phyloP scores from a whole-genome alignment of 2,797 vertebrate species.

The Threskiornis aethiopicus region DNA sequence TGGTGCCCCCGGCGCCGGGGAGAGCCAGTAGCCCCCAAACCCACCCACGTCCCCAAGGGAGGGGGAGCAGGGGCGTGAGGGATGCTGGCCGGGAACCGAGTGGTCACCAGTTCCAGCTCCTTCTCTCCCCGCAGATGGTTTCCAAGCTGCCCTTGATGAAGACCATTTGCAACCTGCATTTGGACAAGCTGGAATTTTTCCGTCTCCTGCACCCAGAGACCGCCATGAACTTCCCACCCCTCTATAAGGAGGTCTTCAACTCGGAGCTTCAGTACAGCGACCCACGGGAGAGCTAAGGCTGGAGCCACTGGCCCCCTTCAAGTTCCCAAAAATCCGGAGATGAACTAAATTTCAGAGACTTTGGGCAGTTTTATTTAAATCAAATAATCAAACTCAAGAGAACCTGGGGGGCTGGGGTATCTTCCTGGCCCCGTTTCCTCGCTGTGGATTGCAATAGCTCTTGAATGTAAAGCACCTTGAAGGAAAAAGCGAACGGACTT shows the following conservation, averaged over 20 bases:
- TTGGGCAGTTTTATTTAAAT: constrained; percentile 29
- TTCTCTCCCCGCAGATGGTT: constrained; percentile 79
- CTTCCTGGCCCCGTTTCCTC: not conserved
- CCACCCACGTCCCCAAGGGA: rapidly evolving
- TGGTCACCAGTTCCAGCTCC: not conserved
- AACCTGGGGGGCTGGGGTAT: not conserved
- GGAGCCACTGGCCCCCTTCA: not conserved
- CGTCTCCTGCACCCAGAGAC: constrained; percentile 88
- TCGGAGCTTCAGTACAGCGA: constrained; percentile 88
- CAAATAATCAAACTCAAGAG: constrained; percentile 31
- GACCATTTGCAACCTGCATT: constrained; percentile 91
- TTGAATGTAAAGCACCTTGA: constrained; percentile 74
- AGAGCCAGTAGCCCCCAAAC: not conserved
- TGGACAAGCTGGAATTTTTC: constrained; percentile 93
- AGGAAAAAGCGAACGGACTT: constrained; percentile 57
- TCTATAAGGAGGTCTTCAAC: constrained; percentile 90
- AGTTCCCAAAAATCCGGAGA: not conserved
- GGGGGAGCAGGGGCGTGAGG: rapidly evolving
- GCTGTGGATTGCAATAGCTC: constrained; percentile 58
- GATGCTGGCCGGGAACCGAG: not conserved
- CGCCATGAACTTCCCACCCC: constrained; percentile 85
- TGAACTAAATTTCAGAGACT: not conserved
- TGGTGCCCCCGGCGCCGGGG: not conserved
- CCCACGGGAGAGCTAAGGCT: constrained; percentile 83
- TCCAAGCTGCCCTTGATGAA: constrained; percentile 89